Evolutionary conservation across 37 sponge, comb jelly and placozoan species (phyloP).

Genomic region (Lycopodina hypogea): DNA sequence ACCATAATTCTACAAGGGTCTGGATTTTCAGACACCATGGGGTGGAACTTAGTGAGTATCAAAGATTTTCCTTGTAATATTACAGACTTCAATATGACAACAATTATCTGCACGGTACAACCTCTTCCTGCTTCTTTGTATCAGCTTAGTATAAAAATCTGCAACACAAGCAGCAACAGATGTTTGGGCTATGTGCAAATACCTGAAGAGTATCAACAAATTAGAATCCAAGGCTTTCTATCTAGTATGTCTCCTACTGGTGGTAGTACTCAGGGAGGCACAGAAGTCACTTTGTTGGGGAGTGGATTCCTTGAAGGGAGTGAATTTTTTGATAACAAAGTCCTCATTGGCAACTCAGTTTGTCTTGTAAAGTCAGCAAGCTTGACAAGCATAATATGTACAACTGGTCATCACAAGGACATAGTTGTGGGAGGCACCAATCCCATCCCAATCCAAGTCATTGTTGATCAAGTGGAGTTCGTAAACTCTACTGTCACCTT

Average conservation of each 20-base stretch:
- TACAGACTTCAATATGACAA: neutral
- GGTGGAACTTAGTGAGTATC: slow-evolving; percentile 10
- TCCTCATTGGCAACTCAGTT: slow-evolving; percentile 50
- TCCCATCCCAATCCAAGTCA: neutral
- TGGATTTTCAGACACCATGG: slow-evolving; percentile 3
- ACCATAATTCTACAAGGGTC: slow-evolving; percentile 2
- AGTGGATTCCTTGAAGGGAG: too few relatives aligned
- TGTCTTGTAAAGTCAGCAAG: slow-evolving; percentile 52
- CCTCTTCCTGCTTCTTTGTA: slow-evolving; percentile 41
- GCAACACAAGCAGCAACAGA: neutral
- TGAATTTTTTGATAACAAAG: slow-evolving; percentile 3
- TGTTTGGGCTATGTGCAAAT: slow-evolving; percentile 7
- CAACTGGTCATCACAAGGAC: slow-evolving; percentile 23
- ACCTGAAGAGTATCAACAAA: neutral
- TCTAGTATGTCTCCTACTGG: slow-evolving; percentile 45
- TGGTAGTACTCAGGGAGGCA: slow-evolving; percentile 81
- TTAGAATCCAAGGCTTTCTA: slow-evolving; percentile 22
- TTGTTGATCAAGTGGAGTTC: neutral
- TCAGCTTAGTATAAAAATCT: slow-evolving; percentile 13
- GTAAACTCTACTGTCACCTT: neutral
- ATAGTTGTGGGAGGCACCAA: neutral
- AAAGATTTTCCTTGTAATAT: slow-evolving; percentile 1
- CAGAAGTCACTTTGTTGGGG: slow-evolving; percentile 50
- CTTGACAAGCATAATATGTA: slow-evolving; percentile 54
- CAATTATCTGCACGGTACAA: neutral